Evolutionary conservation across 2,797 vertebrate species (phyloP).

Genomic region (Phrynocephalus forsythii): DNA sequence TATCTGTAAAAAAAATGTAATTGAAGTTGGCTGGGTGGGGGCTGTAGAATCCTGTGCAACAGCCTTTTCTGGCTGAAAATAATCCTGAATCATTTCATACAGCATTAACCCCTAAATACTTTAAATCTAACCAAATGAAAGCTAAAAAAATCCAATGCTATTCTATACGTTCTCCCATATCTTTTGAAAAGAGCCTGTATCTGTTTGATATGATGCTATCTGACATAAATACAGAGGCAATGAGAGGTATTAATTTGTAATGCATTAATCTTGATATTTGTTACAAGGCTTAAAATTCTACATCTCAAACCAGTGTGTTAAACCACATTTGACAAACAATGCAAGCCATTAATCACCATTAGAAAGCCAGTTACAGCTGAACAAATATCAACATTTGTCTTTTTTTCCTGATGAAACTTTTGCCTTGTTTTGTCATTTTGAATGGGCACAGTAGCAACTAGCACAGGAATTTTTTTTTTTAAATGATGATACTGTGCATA

Average conservation of each 20-base stretch:
- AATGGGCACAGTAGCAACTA: slow-evolving; percentile 33
- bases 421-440: slow-evolving; percentile 15
- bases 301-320: slow-evolving; percentile 30
- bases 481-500: not conserved
- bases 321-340: slow-evolving; percentile 34
- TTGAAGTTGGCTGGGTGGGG: too few species aligned
- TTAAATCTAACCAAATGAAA: slow-evolving; percentile 44
- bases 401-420: slow-evolving; percentile 4
- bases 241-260: slow-evolving; percentile 54
- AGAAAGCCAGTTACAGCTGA: slow-evolving; percentile 35
- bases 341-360: slow-evolving; percentile 47
- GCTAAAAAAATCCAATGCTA: not conserved
- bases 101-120: slow-evolving; percentile 41
- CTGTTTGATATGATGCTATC: slow-evolving; percentile 33
- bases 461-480: not conserved
- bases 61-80: not conserved
- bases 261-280: slow-evolving; percentile 55
- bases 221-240: slow-evolving; percentile 60
- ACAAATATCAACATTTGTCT: slow-evolving; percentile 26
- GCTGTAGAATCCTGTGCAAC: too few species aligned
- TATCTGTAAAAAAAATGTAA: not conserved
- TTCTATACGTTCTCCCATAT: slow-evolving; percentile 27
- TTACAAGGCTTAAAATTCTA: slow-evolving; percentile 37
- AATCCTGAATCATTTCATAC: slow-evolving; percentile 13
- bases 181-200: slow-evolving; percentile 39